Percentiles rank a stretch among this genome's conserved stretches.
Evolutionary conservation across 2,888 invertebrate species (phyloP).

Genomic region (Euplexia lucipara): DNA sequence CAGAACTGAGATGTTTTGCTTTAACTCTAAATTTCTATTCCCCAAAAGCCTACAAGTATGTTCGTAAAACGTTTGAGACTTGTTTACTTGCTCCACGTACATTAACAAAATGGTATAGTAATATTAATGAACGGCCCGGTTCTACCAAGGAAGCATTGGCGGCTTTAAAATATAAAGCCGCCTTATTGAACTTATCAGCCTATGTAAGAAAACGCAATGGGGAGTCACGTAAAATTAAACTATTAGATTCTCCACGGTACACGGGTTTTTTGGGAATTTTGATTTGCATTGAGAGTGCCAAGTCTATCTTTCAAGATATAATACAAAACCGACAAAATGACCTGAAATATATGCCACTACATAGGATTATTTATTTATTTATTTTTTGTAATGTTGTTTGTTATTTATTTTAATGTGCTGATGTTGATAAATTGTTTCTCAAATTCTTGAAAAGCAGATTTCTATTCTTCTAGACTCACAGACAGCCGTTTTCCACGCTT

Average conservation of each 20-base stretch:
- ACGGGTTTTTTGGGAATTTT: conserved; percentile 2
- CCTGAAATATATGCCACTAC: conserved; percentile 4
- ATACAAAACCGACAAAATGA: not conserved
- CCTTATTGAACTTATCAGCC: not conserved
- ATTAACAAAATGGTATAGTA: conserved; percentile 7
- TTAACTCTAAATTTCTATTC: conserved; percentile 9
- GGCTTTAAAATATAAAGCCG: conserved; percentile 11
- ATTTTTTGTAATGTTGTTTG: no score
- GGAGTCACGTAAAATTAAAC: not conserved
- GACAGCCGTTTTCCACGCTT: no score
- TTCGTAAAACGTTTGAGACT: no score
- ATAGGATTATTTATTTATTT: no score
- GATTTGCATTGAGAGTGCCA: not conserved
- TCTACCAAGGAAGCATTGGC: conserved; percentile 4
- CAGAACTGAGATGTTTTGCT: conserved; percentile 16
- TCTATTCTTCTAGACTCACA: no score
- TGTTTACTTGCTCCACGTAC: conserved; percentile 9
- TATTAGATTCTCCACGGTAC: conserved; percentile 6
- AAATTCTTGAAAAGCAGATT: no score
- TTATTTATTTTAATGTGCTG: no score
- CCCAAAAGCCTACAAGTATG: conserved; percentile 10
- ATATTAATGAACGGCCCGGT: conserved; percentile 4
- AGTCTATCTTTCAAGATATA: conserved; percentile 3
- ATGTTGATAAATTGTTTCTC: no score
- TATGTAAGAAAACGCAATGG: conserved; percentile 1